A percentile compares a stretch with the other conserved stretches of the same genome.
phyloP scores from a whole-genome alignment of 2,888 invertebrate species.

The Apodemia duryi region DNA sequence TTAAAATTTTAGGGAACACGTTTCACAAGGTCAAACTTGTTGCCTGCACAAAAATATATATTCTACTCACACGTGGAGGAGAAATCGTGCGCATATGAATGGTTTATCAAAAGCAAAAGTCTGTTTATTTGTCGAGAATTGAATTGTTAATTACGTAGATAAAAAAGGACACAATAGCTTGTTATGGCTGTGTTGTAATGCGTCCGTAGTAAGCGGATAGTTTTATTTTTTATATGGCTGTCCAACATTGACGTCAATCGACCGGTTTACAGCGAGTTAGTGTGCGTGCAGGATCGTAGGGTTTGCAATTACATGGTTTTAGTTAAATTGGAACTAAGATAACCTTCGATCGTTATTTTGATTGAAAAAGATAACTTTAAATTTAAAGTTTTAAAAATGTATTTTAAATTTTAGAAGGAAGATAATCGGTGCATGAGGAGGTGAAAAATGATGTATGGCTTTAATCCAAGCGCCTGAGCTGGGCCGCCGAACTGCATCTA shows the following conservation, averaged over 20 bases:
- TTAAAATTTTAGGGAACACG: too few species aligned
- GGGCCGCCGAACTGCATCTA: slow-evolving; percentile 38
- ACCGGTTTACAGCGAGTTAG: slow-evolving; percentile 48
- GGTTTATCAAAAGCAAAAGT: slow-evolving; percentile 4
- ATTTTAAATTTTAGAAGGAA: background rate
- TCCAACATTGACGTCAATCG: slow-evolving; percentile 74
- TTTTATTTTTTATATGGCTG: slow-evolving; percentile 65
- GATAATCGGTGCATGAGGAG: slow-evolving; percentile 31
- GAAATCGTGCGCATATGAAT: slow-evolving; percentile 3
- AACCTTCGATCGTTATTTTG: too few species aligned
- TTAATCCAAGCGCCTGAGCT: slow-evolving; percentile 38
- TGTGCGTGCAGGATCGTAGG: slow-evolving; percentile 41
- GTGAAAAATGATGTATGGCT: slow-evolving; percentile 43
- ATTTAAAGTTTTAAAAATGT: background rate
- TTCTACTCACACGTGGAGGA: background rate
- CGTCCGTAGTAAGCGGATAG: slow-evolving; percentile 67
- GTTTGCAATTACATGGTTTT: slow-evolving; percentile 26
- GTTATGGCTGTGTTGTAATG: slow-evolving; percentile 49
- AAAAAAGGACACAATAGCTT: slow-evolving; percentile 56
- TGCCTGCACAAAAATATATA: background rate
- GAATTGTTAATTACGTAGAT: slow-evolving; percentile 34
- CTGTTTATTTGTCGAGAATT: slow-evolving; percentile 22
- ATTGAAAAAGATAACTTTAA: too few species aligned
- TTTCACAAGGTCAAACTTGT: too few species aligned
- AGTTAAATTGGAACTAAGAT: background rate